A percentile compares a stretch with the other conserved stretches of the same genome.
phyloP scores from a whole-genome alignment of 2,113 vertebrate genomes.

The Pholis gunnellus region DNA sequence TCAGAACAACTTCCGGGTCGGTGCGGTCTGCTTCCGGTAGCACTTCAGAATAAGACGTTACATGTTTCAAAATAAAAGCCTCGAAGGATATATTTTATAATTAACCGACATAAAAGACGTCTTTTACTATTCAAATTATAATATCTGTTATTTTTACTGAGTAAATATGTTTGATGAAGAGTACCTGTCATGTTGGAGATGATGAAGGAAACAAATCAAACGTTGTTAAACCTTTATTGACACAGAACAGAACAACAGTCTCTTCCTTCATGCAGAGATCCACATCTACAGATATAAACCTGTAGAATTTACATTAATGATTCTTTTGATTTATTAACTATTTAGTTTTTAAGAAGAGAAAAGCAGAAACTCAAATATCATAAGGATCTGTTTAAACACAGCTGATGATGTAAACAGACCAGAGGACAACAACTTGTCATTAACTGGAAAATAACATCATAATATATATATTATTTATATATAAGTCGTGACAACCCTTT shows the following conservation, averaged over 20 bases:
- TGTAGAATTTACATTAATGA: background rate
- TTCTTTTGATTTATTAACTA: background rate
- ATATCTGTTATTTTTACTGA: background rate
- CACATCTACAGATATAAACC: background rate
- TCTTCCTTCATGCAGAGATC: background rate
- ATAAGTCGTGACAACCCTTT: background rate
- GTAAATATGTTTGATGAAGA: background rate
- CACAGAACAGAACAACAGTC: background rate
- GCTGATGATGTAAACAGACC: background rate
- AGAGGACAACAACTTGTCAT: too few species aligned
- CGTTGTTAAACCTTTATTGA: conserved; percentile 40
- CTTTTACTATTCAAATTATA: background rate
- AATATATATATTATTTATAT: too few species aligned
- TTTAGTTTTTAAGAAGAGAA: background rate
- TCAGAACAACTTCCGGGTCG: conserved; percentile 32
- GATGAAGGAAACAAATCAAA: background rate
- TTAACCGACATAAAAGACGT: background rate
- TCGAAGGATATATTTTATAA: background rate
- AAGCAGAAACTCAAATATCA: background rate
- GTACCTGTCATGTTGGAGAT: background rate
- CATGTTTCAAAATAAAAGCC: conserved; percentile 20
- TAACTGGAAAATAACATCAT: too few species aligned
- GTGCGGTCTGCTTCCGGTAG: background rate
- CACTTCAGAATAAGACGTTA: conserved; percentile 11
- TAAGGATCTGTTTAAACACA: background rate